These are phyloP conservation scores for Malurus alboscapulatus DNA, from an alignment of 2,113 vertebrate genomes.

Conservation along the genomic window DNA sequence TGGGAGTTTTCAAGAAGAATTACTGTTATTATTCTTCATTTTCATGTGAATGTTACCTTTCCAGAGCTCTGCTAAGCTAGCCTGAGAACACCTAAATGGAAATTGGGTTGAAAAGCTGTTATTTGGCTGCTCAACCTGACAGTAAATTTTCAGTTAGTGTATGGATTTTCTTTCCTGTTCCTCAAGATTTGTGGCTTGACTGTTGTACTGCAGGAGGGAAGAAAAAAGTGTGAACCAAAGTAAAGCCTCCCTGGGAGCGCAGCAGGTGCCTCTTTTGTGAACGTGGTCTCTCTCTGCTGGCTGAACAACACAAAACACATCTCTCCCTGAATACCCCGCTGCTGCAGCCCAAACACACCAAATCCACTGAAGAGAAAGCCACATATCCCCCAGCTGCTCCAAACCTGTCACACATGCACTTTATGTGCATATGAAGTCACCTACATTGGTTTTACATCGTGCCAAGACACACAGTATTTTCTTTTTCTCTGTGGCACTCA, in stretches of 20 bases:
- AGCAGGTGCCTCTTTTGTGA: rapidly evolving
- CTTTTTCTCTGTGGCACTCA: neutral
- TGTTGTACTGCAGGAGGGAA: neutral
- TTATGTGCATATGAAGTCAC: neutral
- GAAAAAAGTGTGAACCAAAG: neutral
- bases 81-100: neutral
- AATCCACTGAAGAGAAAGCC: neutral
- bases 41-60: neutral
- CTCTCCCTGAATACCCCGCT: neutral
- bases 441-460: rapidly evolving
- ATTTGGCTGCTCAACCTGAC: neutral
- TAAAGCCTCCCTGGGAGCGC: neutral
- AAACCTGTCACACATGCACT: neutral
- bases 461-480: neutral
- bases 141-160: neutral
- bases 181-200: neutral
- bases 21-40: neutral
- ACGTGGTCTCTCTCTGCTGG: neutral
- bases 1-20: neutral
- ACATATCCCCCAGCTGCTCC: neutral
- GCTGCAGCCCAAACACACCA: neutral
- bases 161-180: neutral
- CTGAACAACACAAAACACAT: neutral
- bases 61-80: neutral
- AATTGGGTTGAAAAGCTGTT: neutral